Evolutionary conservation across 2,888 invertebrate genomes (phyloP).

Genomic region (Catocala nupta): DNA sequence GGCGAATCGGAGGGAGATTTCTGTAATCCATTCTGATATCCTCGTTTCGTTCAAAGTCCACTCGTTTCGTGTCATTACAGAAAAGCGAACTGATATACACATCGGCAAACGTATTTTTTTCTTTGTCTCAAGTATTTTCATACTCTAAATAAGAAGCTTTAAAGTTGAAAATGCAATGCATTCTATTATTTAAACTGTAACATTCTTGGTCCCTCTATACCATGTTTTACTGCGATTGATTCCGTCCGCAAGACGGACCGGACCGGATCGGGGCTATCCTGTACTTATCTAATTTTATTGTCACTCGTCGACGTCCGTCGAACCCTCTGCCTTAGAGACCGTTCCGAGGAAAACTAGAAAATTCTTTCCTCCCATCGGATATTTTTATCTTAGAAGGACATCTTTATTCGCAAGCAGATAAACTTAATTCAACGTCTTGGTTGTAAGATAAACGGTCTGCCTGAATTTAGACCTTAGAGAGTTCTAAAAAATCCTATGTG

Average conservation of each 20-base stretch:
- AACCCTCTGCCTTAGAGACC: slow-evolving; percentile 73
- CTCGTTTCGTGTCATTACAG: slow-evolving; percentile 81
- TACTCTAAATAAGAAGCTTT: slow-evolving; percentile 36
- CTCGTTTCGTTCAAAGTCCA: slow-evolving; percentile 78
- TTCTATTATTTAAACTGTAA: slow-evolving; percentile 36
- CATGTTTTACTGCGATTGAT: slow-evolving; percentile 86
- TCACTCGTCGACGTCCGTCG: slow-evolving; percentile 76
- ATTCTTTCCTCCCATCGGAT: slow-evolving; percentile 72
- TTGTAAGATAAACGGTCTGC: slow-evolving; percentile 68
- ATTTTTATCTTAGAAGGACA: slow-evolving; percentile 80
- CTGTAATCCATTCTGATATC: slow-evolving; percentile 76
- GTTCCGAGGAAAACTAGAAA: slow-evolving; percentile 73
- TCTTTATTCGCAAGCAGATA: slow-evolving; percentile 82
- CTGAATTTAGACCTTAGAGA: slow-evolving; percentile 58
- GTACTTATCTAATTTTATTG: slow-evolving; percentile 87
- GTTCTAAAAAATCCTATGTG: slow-evolving; percentile 61
- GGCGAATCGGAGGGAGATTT: slow-evolving; percentile 65
- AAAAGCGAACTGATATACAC: slow-evolving; percentile 76
- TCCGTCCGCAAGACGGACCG: slow-evolving; percentile 79
- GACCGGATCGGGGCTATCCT: slow-evolving; percentile 75
- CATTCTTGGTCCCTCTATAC: slow-evolving; percentile 58
- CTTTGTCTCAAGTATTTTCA: slow-evolving; percentile 23
- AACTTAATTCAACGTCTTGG: slow-evolving; percentile 79
- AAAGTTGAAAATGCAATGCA: slow-evolving; percentile 58
- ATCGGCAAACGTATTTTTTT: slow-evolving; percentile 52